These are phyloP conservation scores for Zaprionus taronus DNA, from an alignment of 1,140 invertebrate species.

Conservation along the genomic window DNA sequence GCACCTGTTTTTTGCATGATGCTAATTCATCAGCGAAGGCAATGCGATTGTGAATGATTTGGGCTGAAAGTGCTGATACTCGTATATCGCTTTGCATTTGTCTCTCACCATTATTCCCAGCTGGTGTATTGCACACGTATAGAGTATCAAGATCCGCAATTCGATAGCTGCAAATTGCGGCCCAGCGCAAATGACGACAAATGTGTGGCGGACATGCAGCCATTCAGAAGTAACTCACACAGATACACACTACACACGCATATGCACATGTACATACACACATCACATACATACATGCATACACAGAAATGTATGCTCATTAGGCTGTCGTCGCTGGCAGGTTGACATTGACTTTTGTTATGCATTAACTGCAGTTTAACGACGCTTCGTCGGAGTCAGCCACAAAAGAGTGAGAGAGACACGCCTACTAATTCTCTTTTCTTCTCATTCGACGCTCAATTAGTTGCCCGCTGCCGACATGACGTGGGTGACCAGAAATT, in stretches of 20 bases:
- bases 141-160: conserved; percentile 47
- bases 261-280: not conserved
- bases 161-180: conserved; percentile 56
- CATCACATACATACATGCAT: not conserved
- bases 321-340: conserved; percentile 36
- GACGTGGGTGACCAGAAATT: not conserved
- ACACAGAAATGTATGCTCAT: conserved; percentile 7
- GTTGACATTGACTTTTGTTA: conserved; percentile 75
- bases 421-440: not conserved
- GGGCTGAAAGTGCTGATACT: not conserved
- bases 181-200: conserved; percentile 40
- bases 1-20: not conserved
- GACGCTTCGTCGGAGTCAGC: conserved; percentile 37
- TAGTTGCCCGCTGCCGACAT: not conserved
- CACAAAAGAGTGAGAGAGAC: conserved; percentile 20
- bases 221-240: conserved; percentile 26
- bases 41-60: not conserved
- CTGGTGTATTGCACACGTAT: not conserved
- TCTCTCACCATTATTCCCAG: conserved; percentile 10
- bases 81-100: not conserved
- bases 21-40: conserved; percentile 6
- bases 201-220: conserved; percentile 68
- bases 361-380: conserved; percentile 68
- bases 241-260: conserved; percentile 11
- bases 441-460: not conserved